Base-by-base conservation (phyloP, 2,888 invertebrate species). In the Nephrocerus scutellatus region DNA sequence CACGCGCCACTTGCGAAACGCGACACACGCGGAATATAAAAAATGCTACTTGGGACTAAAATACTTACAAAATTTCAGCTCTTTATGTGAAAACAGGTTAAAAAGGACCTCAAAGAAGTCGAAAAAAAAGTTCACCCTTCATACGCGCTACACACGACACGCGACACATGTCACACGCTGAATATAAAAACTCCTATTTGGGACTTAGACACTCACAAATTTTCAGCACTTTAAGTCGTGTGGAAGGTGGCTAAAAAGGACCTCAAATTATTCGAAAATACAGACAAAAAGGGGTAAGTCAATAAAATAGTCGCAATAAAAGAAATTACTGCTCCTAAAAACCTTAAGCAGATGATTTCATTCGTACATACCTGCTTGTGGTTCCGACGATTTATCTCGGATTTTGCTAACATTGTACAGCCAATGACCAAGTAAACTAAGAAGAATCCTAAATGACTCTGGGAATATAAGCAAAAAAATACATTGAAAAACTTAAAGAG, bases 371-470 rank as follows among this genome's bases (percentile, higher is more conserved):
- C 48, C 2, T 50, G 48, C 10, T 54, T 51, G 0, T 62, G 60
- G 59, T 60, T 54, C 31, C 18, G 56, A 8, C 14, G 56, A 36
- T 50, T 53, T 42, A 53, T 60, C 53, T 53, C 56, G 53, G 55
- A 58, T 48, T 60, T 63, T 51, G 41, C 52, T 1, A 23, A 46
- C 5, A 46, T 53, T 0, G 48, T 57, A 0, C 36, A 43, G 37
- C 58, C 62, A 2, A 26, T 62, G 4, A 35, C 39, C 2, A 31
- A 39, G 4, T 15, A 43, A 2, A 46, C 45, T 3, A 47, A 36
- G 23, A 43, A 45, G 33, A 41, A 40, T 16, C 41, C 28, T 7
- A 8, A 32, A 6, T 43, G 41, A 41, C 29, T 5, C 12, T 44
- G 47, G 43, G 8, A 14, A 2, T 8, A 25, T 0, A 33, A 23